phyloP scores from a whole-genome alignment of 2,113 vertebrate genomes.

The Heptranchias perlo region DNA sequence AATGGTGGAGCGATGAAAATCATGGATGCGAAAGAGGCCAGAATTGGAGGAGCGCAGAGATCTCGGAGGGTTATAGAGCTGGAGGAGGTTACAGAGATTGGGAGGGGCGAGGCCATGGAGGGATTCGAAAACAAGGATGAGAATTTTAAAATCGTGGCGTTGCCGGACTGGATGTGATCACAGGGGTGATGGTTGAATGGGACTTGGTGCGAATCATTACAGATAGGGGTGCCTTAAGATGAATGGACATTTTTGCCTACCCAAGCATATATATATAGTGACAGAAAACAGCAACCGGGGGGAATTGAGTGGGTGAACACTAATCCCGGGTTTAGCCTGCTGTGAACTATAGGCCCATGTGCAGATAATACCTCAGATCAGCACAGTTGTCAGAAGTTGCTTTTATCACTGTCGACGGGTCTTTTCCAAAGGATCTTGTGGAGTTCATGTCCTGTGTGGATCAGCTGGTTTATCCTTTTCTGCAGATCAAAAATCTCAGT shows the following conservation, averaged over 20 bases:
- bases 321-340: conserved; percentile 50
- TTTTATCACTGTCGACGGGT: neutral
- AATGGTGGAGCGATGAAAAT: too few species aligned
- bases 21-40: too few species aligned
- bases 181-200: too few species aligned
- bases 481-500: neutral
- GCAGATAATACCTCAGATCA: conserved; percentile 13
- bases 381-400: neutral
- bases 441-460: neutral
- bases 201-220: too few species aligned
- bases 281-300: neutral
- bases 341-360: conserved; percentile 36
- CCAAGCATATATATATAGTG: neutral
- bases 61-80: too few species aligned
- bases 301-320: conserved; percentile 47
- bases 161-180: too few species aligned
- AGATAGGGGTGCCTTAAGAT: neutral
- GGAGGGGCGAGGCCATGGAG: too few species aligned
- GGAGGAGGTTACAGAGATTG: too few species aligned
- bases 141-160: too few species aligned
- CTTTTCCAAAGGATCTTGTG: neutral
- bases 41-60: too few species aligned
- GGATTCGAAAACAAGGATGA: too few species aligned
- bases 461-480: neutral
- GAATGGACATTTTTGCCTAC: neutral